phyloP scores from a whole-genome alignment of 2,888 invertebrate species.

The Leptarthrus brevirostris region DNA sequence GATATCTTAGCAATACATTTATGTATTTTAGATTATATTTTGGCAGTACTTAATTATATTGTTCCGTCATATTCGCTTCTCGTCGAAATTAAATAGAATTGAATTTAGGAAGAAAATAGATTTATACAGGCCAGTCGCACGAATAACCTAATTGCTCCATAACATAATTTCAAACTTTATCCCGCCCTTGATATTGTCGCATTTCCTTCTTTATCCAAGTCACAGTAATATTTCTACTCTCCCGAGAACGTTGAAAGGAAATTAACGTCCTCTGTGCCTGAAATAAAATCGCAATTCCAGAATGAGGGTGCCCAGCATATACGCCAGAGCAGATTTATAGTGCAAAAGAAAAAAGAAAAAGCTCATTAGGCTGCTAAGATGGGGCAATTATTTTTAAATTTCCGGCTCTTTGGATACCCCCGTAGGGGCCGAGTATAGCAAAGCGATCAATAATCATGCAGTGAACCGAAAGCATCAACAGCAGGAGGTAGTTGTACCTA shows the following conservation, averaged over 20 bases:
- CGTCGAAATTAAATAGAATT: too few relatives aligned
- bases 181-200: slow-evolving; percentile 11
- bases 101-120: too few relatives aligned
- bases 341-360: slow-evolving; percentile 10
- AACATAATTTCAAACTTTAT: slow-evolving; percentile 20
- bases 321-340: background rate
- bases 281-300: slow-evolving; percentile 18
- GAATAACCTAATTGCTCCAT: too few relatives aligned
- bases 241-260: slow-evolving; percentile 33
- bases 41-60: too few relatives aligned
- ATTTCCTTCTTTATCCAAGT: slow-evolving; percentile 16
- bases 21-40: too few relatives aligned
- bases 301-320: background rate
- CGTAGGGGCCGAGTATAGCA: slow-evolving; percentile 5
- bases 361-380: slow-evolving; percentile 43
- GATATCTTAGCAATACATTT: too few relatives aligned
- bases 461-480: slow-evolving; percentile 26
- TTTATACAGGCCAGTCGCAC: too few relatives aligned
- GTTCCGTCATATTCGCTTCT: too few relatives aligned
- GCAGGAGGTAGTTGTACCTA: slow-evolving; percentile 24
- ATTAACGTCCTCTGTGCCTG: slow-evolving; percentile 28
- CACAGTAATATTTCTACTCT: background rate
- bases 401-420: slow-evolving; percentile 38
- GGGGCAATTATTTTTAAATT: slow-evolving; percentile 48
- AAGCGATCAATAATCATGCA: slow-evolving; percentile 46